Evolutionary conservation across 35 echinoderm and acorn worm genomes (phyloP).

Genomic region (Anneissia japonica): DNA sequence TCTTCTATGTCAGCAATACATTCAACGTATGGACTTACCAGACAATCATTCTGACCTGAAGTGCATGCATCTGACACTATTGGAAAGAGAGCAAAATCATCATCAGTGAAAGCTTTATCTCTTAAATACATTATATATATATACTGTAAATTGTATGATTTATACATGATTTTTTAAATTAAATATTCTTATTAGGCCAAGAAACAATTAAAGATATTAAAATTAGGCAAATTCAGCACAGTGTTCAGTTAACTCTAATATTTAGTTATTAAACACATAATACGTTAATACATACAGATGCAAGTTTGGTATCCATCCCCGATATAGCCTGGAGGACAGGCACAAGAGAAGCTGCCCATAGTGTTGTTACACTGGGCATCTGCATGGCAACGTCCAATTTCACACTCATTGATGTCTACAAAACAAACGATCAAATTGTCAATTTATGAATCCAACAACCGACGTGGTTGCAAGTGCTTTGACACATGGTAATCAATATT

Average conservation of each 20-base stretch:
- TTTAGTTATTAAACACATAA: too few species aligned
- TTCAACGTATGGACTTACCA: not conserved
- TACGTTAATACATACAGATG: not conserved
- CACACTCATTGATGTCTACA: slow-evolving; percentile 12
- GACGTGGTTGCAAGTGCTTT: too few species aligned
- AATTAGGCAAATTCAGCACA: too few species aligned
- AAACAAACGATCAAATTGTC: not conserved
- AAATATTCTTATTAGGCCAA: too few species aligned
- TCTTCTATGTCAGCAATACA: not conserved
- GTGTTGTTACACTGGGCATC: not conserved
- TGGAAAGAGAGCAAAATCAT: too few species aligned
- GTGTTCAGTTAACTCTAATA: too few species aligned
- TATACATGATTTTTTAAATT: too few species aligned
- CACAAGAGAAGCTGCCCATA: not conserved
- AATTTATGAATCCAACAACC: not conserved
- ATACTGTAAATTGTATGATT: too few species aligned
- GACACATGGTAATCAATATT: too few species aligned
- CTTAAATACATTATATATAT: too few species aligned
- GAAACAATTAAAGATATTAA: too few species aligned
- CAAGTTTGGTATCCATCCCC: not conserved
- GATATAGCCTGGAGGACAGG: not conserved
- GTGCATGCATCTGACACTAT: not conserved
- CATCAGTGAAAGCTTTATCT: too few species aligned
- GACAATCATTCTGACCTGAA: not conserved
- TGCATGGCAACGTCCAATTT: not conserved